phyloP scores from a whole-genome alignment of 2,113 vertebrate species.

The Pardalotus punctatus region DNA sequence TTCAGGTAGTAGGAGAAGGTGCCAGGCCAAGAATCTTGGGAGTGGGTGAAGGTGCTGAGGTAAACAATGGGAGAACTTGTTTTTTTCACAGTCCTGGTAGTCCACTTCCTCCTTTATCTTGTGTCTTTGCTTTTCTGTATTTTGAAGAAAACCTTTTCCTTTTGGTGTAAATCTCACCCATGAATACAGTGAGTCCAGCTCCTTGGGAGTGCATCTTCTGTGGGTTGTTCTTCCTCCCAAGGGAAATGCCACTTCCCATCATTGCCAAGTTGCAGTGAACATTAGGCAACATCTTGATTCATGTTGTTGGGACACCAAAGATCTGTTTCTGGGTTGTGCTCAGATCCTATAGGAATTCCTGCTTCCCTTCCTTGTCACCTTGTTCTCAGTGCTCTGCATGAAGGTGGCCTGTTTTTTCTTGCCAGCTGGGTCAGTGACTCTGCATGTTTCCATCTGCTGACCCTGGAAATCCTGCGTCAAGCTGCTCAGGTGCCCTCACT shows the following conservation, averaged over 20 bases:
- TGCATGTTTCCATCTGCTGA: background rate
- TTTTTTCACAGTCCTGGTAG: background rate
- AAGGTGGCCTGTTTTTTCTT: background rate
- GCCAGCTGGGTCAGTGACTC: background rate
- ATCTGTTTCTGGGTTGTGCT: background rate
- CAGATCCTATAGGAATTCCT: accelerated
- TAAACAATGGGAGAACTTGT: background rate
- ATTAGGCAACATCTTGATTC: background rate
- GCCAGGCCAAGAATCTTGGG: background rate
- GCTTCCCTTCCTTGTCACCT: background rate
- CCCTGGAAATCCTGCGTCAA: background rate
- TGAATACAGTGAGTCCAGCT: background rate
- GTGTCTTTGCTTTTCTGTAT: background rate
- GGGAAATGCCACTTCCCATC: background rate
- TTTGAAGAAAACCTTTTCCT: background rate
- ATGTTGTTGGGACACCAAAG: background rate
- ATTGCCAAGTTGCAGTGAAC: background rate
- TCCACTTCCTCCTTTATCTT: background rate
- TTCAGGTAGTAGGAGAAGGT: background rate
- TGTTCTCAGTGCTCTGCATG: accelerated
- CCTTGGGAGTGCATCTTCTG: background rate
- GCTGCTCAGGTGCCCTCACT: background rate
- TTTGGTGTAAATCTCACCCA: background rate
- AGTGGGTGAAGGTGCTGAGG: background rate
- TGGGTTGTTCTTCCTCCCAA: background rate